Evolutionary conservation across 1,140 invertebrate species (phyloP).

Genomic region (Sweltsa coloradensis): DNA sequence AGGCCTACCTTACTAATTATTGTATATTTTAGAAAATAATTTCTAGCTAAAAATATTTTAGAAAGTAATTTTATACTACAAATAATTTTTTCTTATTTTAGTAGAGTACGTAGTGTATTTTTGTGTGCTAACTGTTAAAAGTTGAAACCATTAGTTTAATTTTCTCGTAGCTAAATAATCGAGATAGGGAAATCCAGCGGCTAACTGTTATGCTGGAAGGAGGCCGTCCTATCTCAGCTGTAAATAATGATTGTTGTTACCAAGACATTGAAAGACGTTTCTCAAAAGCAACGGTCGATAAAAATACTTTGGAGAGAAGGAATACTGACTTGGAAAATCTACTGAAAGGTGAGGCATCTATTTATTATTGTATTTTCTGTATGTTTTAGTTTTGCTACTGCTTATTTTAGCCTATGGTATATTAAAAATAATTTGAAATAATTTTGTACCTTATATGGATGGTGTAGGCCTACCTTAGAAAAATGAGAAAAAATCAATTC

Average conservation of each 20-base stretch:
- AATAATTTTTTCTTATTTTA: no score
- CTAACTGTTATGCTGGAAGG: slow-evolving; percentile 47
- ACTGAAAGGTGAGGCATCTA: slow-evolving; percentile 31
- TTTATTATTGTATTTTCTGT: background rate
- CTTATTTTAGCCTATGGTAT: background rate
- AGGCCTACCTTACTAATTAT: no score
- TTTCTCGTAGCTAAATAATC: slow-evolving; percentile 4
- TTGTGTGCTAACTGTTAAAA: no score
- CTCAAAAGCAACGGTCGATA: slow-evolving; percentile 22
- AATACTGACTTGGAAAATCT: slow-evolving; percentile 43
- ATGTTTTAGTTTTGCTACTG: background rate
- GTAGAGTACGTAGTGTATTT: no score
- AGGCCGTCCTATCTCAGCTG: slow-evolving; percentile 38
- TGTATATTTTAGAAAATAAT: no score
- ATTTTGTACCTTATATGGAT: slow-evolving; percentile 12
- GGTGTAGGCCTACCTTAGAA: no score
- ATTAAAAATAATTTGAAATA: slow-evolving; percentile 3
- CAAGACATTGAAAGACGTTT: slow-evolving; percentile 31
- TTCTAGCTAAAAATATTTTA: no score
- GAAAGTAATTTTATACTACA: no score
- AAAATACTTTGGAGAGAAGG: slow-evolving; percentile 33
- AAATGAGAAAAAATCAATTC: no score
- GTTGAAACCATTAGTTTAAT: no score
- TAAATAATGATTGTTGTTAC: slow-evolving; percentile 42
- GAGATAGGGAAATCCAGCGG: slow-evolving; percentile 49